Percentiles rank a stretch among this genome's conserved stretches.
phyloP scores from a whole-genome alignment of 2,888 invertebrate species.

The Oxytorus armatus region DNA sequence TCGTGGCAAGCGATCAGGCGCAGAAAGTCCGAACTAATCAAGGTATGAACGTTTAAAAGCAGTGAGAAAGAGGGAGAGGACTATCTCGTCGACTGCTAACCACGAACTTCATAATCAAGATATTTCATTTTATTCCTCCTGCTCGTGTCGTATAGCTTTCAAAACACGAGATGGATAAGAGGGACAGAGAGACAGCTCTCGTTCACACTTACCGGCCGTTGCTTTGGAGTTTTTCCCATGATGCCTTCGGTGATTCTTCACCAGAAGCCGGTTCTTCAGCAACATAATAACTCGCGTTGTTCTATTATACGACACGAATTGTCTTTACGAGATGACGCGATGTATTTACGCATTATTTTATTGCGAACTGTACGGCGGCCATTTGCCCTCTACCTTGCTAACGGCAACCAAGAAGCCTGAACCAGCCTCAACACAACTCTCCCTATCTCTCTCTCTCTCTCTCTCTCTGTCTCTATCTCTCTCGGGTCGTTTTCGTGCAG shows the following conservation, averaged over 20 bases:
- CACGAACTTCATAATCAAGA: too few relatives aligned
- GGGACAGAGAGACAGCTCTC: constrained; percentile 58
- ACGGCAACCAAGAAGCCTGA: constrained; percentile 18
- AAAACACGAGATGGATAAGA: constrained; percentile 16
- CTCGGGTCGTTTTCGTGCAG: constrained; percentile 73
- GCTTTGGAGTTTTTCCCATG: constrained; percentile 80
- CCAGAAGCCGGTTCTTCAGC: constrained; percentile 78
- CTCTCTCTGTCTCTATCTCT: constrained; percentile 31
- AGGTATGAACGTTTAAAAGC: constrained; percentile 38
- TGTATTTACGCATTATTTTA: constrained; percentile 79
- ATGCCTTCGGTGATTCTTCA: constrained; percentile 80
- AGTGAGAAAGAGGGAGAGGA: too few relatives aligned
- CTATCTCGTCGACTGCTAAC: constrained; percentile 76
- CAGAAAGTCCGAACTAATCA: constrained; percentile 29
- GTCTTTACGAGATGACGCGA: constrained; percentile 65
- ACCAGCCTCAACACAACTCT: constrained; percentile 34
- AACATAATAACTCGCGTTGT: constrained; percentile 74
- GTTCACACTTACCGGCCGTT: constrained; percentile 81
- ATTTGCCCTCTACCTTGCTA: constrained; percentile 76
- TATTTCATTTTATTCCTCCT: too few relatives aligned
- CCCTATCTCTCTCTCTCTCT: constrained; percentile 10
- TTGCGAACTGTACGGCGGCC: constrained; percentile 76
- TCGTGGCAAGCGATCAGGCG: constrained; percentile 66
- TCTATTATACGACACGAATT: not conserved
- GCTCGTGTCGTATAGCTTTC: too few relatives aligned